Evolutionary conservation across 2,888 invertebrate genomes (phyloP).

Genomic region (Leistus spinibarbis): DNA sequence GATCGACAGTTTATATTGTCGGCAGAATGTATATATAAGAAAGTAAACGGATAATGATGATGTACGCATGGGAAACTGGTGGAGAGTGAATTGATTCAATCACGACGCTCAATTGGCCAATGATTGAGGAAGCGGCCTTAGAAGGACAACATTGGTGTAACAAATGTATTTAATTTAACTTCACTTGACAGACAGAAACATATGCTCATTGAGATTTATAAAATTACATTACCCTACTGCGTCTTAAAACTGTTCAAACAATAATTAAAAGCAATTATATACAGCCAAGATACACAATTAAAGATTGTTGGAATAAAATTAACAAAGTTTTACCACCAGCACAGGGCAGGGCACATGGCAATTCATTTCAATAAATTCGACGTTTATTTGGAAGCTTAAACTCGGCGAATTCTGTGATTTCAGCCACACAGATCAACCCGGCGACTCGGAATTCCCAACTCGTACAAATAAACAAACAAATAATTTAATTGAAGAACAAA

Average conservation of each 20-base stretch:
- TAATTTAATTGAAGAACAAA: not conserved
- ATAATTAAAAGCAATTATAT: not conserved
- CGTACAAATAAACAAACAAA: not conserved
- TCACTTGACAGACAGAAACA: not conserved
- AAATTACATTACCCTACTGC: not conserved
- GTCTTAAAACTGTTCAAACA: not conserved
- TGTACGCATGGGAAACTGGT: not conserved
- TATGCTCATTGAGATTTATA: not conserved
- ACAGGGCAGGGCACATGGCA: not conserved
- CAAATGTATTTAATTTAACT: not conserved
- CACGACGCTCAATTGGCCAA: not conserved
- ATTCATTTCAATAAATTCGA: not conserved
- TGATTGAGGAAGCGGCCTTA: not conserved
- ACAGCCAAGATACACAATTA: not conserved
- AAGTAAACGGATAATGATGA: no score
- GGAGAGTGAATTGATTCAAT: not conserved
- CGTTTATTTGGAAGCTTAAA: not conserved
- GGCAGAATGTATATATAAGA: no score
- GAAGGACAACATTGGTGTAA: not conserved
- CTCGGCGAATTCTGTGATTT: not conserved
- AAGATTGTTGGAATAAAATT: not conserved
- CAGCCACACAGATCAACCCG: not conserved
- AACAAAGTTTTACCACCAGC: not conserved
- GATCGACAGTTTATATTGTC: no score
- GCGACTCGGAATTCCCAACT: not conserved